Evolutionary conservation across 2,888 invertebrate species (phyloP), one percentile per base, ranked within the genome.

Genomic region (Temnothorax unifasciatus): DNA sequence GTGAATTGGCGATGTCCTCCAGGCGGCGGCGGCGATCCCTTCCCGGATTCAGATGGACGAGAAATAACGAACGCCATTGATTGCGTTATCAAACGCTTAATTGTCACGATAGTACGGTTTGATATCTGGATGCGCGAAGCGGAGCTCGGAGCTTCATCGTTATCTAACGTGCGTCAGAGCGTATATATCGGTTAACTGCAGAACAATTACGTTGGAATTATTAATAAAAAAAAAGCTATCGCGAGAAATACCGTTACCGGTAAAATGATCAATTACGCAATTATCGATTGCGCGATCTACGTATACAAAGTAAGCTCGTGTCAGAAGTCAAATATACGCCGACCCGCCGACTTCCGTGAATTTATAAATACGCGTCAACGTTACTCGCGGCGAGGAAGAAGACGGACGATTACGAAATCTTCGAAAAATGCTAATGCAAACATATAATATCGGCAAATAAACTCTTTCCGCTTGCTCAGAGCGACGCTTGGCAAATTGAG

Each of bases 51-150:
- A 8, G 4, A 34, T 2, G 29, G 34, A 4, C 34, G 2, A 29
- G 18, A 66, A 38, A 77, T 47, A 77, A 68, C 38, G 68, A 41
- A 11, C 18, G 29, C 41, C 5, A 54, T 68, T 77, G 68, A 68
- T 13, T 54, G 44, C 25, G 29, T 29, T 77, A 77, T 77, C 77
- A 8, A n/a, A n/a, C 44, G 8, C 15, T 38, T 34, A 54, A 68
- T 75, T 63, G 34, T 18, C 44, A 34, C 29, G 69, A 68, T 68
- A 68, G 25, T 52, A 77, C n/a, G 41, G 6, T 21, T 41, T 13
- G 8, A 41, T 38, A 68, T 68, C 29, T 54, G 34, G 69, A 54
- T 5, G n/a, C 15, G 2, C 69, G 38, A 50, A 50, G 25, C 50
- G 18, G n/a, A n/a, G n/a, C n/a, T n/a, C 34, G 34, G 6, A 34